A percentile compares a stretch with the other conserved stretches of the same genome.
phyloP scores from a whole-genome alignment of 2,797 vertebrate species.

The Chelon auratus region DNA sequence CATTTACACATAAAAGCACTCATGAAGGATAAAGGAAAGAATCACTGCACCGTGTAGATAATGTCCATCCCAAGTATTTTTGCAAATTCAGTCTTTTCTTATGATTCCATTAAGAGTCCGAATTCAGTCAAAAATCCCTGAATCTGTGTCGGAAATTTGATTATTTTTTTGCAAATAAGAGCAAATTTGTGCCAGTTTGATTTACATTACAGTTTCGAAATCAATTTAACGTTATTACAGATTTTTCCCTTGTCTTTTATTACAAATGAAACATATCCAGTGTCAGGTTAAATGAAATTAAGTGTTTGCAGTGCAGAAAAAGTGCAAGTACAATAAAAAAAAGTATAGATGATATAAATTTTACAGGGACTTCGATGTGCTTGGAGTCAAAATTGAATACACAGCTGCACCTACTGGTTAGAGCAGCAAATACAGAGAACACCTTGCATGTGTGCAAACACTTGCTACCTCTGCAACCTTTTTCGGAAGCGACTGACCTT shows the following conservation, averaged over 20 bases:
- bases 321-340: neutral
- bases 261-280: neutral
- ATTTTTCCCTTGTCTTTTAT: neutral
- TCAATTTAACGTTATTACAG: neutral
- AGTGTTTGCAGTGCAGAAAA: neutral
- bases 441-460: neutral
- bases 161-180: neutral
- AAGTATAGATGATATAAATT: no score
- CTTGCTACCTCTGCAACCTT: neutral
- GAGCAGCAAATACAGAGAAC: constrained; percentile 7
- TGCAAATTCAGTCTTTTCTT: neutral
- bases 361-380: constrained; percentile 9
- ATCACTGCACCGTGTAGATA: neutral
- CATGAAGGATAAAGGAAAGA: neutral
- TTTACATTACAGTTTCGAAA: neutral
- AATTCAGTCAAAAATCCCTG: neutral
- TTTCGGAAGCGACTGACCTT: neutral
- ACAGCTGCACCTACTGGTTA: constrained; percentile 73
- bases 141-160: neutral
- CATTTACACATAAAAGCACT: constrained; percentile 56
- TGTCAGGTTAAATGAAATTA: neutral
- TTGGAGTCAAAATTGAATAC: constrained; percentile 44
- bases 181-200: neutral
- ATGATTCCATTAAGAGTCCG: neutral
- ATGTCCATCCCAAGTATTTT: neutral